Conservation (phyloP, 1,140 invertebrate species). For the Papilio polytes region DNA sequence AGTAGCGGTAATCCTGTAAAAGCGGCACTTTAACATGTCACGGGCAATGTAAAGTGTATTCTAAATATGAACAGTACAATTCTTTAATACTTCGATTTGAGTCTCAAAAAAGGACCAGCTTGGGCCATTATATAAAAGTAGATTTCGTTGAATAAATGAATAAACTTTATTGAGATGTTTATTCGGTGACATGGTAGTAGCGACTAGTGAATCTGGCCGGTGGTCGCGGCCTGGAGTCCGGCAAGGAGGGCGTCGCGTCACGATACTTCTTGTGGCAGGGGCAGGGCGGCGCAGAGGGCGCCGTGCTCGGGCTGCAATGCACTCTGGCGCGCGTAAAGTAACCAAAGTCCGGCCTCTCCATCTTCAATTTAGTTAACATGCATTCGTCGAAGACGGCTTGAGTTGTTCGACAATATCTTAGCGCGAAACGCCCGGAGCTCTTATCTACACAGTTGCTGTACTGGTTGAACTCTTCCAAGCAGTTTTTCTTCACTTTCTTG, state of each 20-base stretch:
- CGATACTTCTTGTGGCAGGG: constrained; percentile 73
- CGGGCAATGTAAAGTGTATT: background rate
- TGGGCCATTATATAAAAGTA: background rate
- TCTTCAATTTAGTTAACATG: constrained; percentile 91
- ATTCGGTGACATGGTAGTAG: constrained; percentile 75
- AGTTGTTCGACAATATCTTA: constrained; percentile 91
- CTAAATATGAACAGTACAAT: too few relatives aligned
- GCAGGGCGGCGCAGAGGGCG: constrained; percentile 82
- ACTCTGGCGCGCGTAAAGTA: constrained; percentile 93
- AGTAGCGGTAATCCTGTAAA: too few relatives aligned
- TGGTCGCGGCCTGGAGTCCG: constrained; percentile 84
- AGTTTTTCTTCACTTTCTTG: constrained; percentile 92
- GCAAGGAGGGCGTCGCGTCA: constrained; percentile 86
- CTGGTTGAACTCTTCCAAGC: constrained; percentile 92
- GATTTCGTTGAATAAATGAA: background rate
- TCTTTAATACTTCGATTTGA: too few relatives aligned
- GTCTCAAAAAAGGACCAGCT: background rate
- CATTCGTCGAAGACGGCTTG: constrained; percentile 94
- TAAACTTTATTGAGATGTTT: constrained; percentile 29
- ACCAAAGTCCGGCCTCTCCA: constrained; percentile 92
- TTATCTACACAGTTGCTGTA: constrained; percentile 96
- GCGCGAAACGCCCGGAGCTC: constrained; percentile 87
- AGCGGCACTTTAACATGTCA: too few relatives aligned
- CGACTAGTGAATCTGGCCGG: constrained; percentile 86
- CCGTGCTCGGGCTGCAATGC: constrained; percentile 85